Base-by-base conservation (phyloP, 2,797 vertebrate species). In the Catharus ustulatus region DNA sequence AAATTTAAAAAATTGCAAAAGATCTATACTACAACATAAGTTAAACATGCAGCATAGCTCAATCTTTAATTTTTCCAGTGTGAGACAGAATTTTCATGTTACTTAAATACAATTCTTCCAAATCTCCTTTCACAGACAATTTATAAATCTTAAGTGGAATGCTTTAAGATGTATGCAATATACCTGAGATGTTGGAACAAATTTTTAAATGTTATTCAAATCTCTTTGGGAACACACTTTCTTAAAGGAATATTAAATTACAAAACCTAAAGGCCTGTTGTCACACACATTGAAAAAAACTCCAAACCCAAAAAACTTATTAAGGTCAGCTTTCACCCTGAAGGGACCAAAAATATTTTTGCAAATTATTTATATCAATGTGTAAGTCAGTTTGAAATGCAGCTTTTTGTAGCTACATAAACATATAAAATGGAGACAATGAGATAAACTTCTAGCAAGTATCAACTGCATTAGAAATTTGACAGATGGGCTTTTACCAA, bases 1-100 rank as follows among this genome's bases (percentile, higher is more conserved):
- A 72, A 4, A 52, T 61, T 71, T 7, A 54, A 75, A 83, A 78
- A 77, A 30, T 1, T 29, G 24, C 10, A 59, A 82, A 61, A 67
- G 0, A 22, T 51, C 3, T 43, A 40, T 36, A 36, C 19, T 63
- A 34, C 38, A 48, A 49, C 0, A 0, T 29, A 42, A 79, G 10
- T 46, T 84, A 59, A 66, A 92, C 18, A 66, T 32, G 9, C 36
- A 59, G 6, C 32, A 43, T 43, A 73, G 13, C 8, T 81, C 26
- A 26, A 46, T 58, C 40, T 59, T 64, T 73, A 42, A 18, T 74
- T 91, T 89, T 83, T 55, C 20, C 26, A 59, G 11, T 22, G 5
- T 79, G 51, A 79, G 9, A 38, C 3, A 46, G n/a, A 84, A 76
- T 22, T 59, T 89, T 67, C 16, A 6, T 54, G 7, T 57, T 72